phyloP scores from a whole-genome alignment of 1,140 invertebrate species.

The Philotrypesis tridentata region DNA sequence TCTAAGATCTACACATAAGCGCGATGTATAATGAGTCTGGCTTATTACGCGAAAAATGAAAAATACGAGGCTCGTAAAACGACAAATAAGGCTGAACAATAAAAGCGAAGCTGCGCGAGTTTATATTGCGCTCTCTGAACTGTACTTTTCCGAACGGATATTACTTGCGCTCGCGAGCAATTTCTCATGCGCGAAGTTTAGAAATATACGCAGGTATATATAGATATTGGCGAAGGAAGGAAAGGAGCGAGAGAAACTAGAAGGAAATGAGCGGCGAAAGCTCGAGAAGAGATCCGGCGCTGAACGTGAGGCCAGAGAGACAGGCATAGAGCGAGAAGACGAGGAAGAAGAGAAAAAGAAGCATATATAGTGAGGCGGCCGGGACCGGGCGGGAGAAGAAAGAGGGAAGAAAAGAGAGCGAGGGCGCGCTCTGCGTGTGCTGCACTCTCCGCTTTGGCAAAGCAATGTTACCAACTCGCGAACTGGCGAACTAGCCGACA shows the following conservation, averaged over 20 bases:
- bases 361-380: background rate
- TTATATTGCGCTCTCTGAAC: slow-evolving; percentile 49
- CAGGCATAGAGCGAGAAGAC: background rate
- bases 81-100: slow-evolving; percentile 32
- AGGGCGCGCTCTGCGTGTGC: slow-evolving; percentile 55
- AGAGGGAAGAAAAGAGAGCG: slow-evolving; percentile 28
- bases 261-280: slow-evolving; percentile 38
- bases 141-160: slow-evolving; percentile 57
- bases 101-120: slow-evolving; percentile 30
- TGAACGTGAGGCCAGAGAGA: slow-evolving; percentile 33
- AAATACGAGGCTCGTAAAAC: slow-evolving; percentile 41
- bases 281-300: slow-evolving; percentile 42
- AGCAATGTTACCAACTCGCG: slow-evolving; percentile 71
- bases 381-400: slow-evolving; percentile 2
- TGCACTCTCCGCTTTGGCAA: slow-evolving; percentile 63
- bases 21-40: background rate
- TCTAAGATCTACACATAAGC: background rate
- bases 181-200: slow-evolving; percentile 57
- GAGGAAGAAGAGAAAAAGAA: background rate
- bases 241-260: slow-evolving; percentile 27
- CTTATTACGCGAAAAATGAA: slow-evolving; percentile 33
- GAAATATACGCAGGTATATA: slow-evolving; percentile 39
- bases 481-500: slow-evolving; percentile 72
- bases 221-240: background rate
- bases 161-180: slow-evolving; percentile 54